phyloP scores from a whole-genome alignment of 2,888 invertebrate species.

The Tachystola acroxantha region DNA sequence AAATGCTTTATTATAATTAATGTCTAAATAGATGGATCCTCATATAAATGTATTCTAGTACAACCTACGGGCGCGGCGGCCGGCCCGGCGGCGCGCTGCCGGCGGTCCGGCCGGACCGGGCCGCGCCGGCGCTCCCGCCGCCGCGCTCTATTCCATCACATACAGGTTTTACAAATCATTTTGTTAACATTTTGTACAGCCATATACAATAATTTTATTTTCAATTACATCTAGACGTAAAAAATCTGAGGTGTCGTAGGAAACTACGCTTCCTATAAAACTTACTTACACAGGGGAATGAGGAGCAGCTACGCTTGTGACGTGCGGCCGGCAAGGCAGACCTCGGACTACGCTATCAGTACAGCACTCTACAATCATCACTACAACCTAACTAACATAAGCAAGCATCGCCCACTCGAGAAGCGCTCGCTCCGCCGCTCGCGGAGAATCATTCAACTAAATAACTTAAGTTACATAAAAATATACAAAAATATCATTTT shows the following conservation, averaged over 20 bases:
- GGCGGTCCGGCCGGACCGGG: slow-evolving; percentile 20
- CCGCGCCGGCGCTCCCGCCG: slow-evolving; percentile 52
- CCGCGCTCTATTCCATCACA: slow-evolving; percentile 67
- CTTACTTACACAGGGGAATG: slow-evolving; percentile 75
- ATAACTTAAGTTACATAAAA: slow-evolving; percentile 75
- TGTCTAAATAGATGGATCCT: slow-evolving; percentile 82
- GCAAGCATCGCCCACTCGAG: slow-evolving; percentile 55
- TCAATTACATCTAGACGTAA: slow-evolving; percentile 78
- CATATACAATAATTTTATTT: slow-evolving; percentile 79
- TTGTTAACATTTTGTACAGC: slow-evolving; percentile 77
- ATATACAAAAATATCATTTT: slow-evolving; percentile 78
- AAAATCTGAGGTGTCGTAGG: slow-evolving; percentile 76
- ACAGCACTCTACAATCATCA: slow-evolving; percentile 76
- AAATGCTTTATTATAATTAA: slow-evolving; percentile 83
- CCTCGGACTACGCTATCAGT: slow-evolving; percentile 74
- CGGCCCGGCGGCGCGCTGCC: slow-evolving; percentile 39
- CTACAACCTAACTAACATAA: slow-evolving; percentile 67
- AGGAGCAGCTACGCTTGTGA: slow-evolving; percentile 74
- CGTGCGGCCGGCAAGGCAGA: slow-evolving; percentile 73
- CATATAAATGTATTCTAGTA: slow-evolving; percentile 78
- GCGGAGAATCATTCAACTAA: slow-evolving; percentile 54
- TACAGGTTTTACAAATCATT: slow-evolving; percentile 75
- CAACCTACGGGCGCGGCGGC: slow-evolving; percentile 69
- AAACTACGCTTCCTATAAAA: slow-evolving; percentile 77
- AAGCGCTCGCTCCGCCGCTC: slow-evolving; percentile 46